These are phyloP conservation scores for Euura lappo DNA, from an alignment of 1,140 invertebrate species.

Conservation along the genomic window DNA sequence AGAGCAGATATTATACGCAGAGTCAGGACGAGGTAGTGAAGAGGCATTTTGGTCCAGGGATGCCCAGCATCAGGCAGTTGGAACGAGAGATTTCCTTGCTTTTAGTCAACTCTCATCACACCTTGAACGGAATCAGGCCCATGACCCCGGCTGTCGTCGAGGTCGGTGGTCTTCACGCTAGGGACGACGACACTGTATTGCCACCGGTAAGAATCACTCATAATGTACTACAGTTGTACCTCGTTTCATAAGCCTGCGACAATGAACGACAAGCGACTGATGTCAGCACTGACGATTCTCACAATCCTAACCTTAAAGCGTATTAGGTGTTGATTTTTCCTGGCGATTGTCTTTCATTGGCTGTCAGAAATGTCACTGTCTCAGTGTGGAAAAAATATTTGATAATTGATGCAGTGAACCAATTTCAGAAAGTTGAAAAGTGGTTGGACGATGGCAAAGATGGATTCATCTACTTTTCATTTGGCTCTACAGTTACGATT, in stretches of 20 bases:
- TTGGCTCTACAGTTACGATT: slow-evolving; percentile 25
- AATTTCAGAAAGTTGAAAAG: slow-evolving; percentile 24
- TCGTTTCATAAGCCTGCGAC: too few relatives aligned
- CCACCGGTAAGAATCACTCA: slow-evolving; percentile 28
- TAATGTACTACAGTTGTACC: too few relatives aligned
- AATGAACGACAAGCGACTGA: too few relatives aligned
- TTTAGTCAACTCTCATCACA: slow-evolving; percentile 65
- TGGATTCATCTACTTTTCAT: slow-evolving; percentile 25
- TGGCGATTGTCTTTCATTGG: too few relatives aligned
- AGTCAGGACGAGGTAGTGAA: slow-evolving; percentile 42
- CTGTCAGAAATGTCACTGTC: too few relatives aligned
- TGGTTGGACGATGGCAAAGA: slow-evolving; percentile 28
- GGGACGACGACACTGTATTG: slow-evolving; percentile 36
- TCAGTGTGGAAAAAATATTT: too few relatives aligned
- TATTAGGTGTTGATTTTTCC: too few relatives aligned
- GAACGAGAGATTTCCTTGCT: slow-evolving; percentile 60
- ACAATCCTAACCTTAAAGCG: too few relatives aligned
- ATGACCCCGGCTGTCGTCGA: slow-evolving; percentile 61
- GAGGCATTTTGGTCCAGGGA: slow-evolving; percentile 52
- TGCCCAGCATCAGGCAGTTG: slow-evolving; percentile 51
- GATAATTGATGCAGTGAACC: not conserved
- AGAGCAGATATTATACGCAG: slow-evolving; percentile 30
- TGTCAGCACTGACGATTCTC: too few relatives aligned
- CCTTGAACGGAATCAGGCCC: slow-evolving; percentile 57
- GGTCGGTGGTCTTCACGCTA: slow-evolving; percentile 66